Evolutionary conservation across 2,797 vertebrate species (phyloP).

Genomic region (Heterohyrax brucei): DNA sequence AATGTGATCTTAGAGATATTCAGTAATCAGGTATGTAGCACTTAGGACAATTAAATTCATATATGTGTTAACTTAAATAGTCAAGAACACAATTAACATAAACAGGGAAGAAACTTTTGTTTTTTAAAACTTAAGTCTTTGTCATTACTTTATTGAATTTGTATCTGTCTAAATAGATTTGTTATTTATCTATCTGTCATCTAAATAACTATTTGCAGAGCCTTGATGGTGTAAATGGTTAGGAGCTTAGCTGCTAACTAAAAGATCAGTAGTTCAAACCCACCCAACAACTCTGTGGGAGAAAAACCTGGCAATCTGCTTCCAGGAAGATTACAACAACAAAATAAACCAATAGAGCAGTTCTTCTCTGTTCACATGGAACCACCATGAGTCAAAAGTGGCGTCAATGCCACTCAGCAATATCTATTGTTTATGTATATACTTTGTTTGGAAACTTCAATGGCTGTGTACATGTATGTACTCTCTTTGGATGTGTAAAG

Average conservation of each 20-base stretch:
- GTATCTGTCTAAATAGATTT: not conserved
- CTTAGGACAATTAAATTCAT: too few species aligned
- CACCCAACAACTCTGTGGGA: not conserved
- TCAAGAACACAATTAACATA: not conserved
- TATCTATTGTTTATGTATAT: not conserved
- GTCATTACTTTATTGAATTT: not conserved
- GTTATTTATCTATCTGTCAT: not conserved
- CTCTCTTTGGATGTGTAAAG: not conserved
- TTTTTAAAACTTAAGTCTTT: not conserved
- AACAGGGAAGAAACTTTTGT: not conserved
- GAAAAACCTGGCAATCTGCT: not conserved
- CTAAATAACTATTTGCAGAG: not conserved
- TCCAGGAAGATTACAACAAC: not conserved
- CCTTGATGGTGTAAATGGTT: not conserved
- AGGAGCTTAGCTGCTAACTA: not conserved
- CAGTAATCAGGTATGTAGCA: too few species aligned
- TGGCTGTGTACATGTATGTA: not conserved
- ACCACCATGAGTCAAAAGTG: not conserved
- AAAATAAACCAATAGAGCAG: not conserved
- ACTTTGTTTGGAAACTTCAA: conserved; percentile 2
- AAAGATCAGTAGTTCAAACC: not conserved
- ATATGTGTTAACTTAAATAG: conserved; percentile 16
- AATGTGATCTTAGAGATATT: too few species aligned
- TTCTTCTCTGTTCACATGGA: not conserved
- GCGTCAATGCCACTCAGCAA: not conserved